Evolutionary conservation across 2,797 vertebrate species (phyloP).

Genomic region (Epinephelus awoara): DNA sequence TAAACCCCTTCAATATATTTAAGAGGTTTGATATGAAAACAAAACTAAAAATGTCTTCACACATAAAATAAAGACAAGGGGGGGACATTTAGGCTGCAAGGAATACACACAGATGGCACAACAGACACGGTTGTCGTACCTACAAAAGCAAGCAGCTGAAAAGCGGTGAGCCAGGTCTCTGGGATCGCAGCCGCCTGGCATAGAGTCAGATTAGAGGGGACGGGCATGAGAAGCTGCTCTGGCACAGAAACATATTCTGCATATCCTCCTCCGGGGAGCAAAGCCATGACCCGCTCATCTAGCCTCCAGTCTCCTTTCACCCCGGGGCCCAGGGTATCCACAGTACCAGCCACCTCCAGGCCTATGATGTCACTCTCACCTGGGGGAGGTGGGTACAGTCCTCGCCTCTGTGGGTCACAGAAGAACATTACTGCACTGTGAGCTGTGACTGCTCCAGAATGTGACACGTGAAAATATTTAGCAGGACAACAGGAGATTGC

Average conservation of each 20-base stretch:
- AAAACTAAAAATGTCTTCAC: too few species aligned
- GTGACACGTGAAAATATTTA: background rate
- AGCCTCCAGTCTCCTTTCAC: constrained; percentile 79
- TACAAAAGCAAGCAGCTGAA: constrained; percentile 89
- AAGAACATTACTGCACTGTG: background rate
- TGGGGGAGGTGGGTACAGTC: constrained; percentile 86
- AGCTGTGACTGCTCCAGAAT: background rate
- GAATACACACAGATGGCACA: too few species aligned
- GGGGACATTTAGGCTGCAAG: too few species aligned
- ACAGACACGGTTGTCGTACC: constrained; percentile 71
- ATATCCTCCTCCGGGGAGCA: constrained; percentile 89
- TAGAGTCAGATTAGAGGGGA: constrained; percentile 83
- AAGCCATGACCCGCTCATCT: constrained; percentile 87
- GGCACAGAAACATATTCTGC: constrained; percentile 88
- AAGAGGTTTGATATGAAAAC: background rate
- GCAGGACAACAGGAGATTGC: background rate
- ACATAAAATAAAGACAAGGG: too few species aligned
- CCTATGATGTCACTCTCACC: constrained; percentile 90
- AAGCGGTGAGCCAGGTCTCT: constrained; percentile 92
- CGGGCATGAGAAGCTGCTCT: constrained; percentile 86
- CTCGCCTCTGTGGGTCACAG: constrained; percentile 81
- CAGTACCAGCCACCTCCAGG: constrained; percentile 87
- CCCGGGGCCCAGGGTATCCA: constrained; percentile 82
- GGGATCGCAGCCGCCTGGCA: constrained; percentile 89
- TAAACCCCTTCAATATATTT: background rate